Evolutionary conservation across 2,888 invertebrate genomes (phyloP), one percentile per base, ranked within the genome.

Genomic region (Pterobdella sp.): DNA sequence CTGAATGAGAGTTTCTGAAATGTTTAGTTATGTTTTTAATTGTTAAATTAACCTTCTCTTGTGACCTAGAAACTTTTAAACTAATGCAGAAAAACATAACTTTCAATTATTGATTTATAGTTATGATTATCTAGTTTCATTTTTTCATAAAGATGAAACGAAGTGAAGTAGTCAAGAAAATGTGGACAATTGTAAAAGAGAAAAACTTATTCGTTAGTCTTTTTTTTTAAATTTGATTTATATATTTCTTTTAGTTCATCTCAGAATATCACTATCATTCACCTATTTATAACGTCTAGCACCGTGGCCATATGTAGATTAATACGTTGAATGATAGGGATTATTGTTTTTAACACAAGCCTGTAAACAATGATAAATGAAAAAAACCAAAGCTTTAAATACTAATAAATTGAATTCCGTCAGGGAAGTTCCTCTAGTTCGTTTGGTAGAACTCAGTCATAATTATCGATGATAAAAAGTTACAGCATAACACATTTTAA

Each of bases 181-280:
- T 83, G 81, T 83, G 82, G 83, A 79, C 79, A 74, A 81, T 83
- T 66, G 80, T 82, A 52, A 81, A 79, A 78, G 83, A 82, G 76
- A 78, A 82, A 77, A 80, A 82, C 74, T 76, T 84, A 67, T 77
- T 80, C 79, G 83, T 83, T 74, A 74, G 76, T 73, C 18, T 68
- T 74, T 1, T 32, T 66, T 18, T 18, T 49, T 49, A 49, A 18
- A n/a, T 18, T 49, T 18, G n/a, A 49, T 49, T 49, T 14, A 49
- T 49, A 49, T 18, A 49, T 18, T 49, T 49, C n/a, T n/a, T 18
- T 14, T 49, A 18, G 14, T 49, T 49, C 14, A 49, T 49, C n/a
- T 49, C 52, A 49, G n/a, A 49, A 18, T 49, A 49, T 18, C 52
- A 18, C n/a, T 49, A 18, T 18, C 14, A 18, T 49, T 49, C n/a